Percentiles rank a stretch among this genome's conserved stretches.
These are phyloP conservation scores for Parascotia fuliginaria DNA, from an alignment of 2,888 invertebrate species.

Conservation along the genomic window DNA sequence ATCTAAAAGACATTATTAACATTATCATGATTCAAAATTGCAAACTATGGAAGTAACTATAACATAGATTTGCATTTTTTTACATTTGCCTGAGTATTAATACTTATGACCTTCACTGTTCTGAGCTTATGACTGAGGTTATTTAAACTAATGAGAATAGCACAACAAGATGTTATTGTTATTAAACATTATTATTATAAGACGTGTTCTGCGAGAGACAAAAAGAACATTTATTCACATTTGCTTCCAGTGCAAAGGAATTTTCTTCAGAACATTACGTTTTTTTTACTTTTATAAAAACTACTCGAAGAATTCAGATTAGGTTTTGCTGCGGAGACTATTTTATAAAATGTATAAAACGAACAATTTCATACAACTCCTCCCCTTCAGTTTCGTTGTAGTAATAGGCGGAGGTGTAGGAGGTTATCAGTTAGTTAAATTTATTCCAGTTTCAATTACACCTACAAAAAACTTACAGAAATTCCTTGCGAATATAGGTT, in stretches of 20 bases:
- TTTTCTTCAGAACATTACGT: slow-evolving; percentile 1
- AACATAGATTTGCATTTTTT: not conserved
- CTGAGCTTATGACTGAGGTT: too few species aligned
- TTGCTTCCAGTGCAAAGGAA: not conserved
- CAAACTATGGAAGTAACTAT: too few species aligned
- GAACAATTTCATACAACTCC: not conserved
- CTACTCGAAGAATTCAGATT: slow-evolving; percentile 1
- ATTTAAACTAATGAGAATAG: not conserved
- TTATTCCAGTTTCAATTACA: too few species aligned
- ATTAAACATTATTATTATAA: slow-evolving; percentile 2
- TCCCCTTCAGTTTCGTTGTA: not conserved
- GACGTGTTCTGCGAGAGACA: not conserved
- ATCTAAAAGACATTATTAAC: too few species aligned
- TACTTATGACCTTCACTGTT: too few species aligned
- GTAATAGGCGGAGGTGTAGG: not conserved
- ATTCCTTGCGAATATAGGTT: too few species aligned
- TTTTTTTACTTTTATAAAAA: slow-evolving; percentile 3
- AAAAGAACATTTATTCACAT: slow-evolving; percentile 6
- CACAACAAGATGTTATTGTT: slow-evolving; percentile 2
- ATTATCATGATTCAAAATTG: too few species aligned
- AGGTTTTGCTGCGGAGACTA: not conserved
- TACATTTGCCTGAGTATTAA: not conserved
- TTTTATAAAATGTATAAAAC: not conserved
- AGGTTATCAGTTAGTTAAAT: too few species aligned
- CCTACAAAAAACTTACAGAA: too few species aligned